Evolutionary conservation across 2,113 vertebrate genomes (phyloP).

Genomic region (Oryzias woworae): DNA sequence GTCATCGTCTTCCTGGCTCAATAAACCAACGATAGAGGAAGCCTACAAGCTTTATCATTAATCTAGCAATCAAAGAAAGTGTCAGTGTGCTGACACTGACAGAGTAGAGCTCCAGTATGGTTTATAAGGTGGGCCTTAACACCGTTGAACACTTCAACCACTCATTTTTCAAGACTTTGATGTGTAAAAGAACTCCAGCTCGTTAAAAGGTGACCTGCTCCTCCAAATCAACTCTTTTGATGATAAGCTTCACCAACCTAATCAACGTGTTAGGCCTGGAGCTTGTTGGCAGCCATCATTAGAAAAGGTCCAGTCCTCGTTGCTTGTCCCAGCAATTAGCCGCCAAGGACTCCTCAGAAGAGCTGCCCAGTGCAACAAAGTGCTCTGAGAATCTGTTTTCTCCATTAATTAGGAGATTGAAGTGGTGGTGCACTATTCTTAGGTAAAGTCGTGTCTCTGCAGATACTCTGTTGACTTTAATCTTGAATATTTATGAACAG

Average conservation of each 20-base stretch:
- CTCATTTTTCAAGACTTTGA: not conserved
- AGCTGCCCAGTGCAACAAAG: not conserved
- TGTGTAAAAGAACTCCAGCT: not conserved
- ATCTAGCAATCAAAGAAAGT: too few relatives aligned
- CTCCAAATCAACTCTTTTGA: not conserved
- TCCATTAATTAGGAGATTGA: too few relatives aligned
- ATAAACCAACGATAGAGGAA: not conserved
- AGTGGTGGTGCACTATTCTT: too few relatives aligned
- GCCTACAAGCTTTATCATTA: too few relatives aligned
- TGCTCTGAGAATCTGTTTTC: too few relatives aligned
- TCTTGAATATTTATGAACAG: too few relatives aligned
- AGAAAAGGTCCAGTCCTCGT: not conserved
- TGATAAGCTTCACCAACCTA: not conserved
- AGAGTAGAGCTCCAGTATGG: too few relatives aligned
- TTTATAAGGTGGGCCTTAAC: not conserved
- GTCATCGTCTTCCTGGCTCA: not conserved
- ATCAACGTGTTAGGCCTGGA: not conserved
- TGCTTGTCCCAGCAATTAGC: not conserved
- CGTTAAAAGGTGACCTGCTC: not conserved
- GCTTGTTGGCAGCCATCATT: not conserved
- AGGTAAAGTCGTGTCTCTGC: too few relatives aligned
- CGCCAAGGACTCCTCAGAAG: not conserved
- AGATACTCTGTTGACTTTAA: too few relatives aligned
- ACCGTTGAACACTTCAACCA: not conserved
- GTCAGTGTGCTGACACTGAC: too few relatives aligned